phyloP scores from a whole-genome alignment of 2,888 invertebrate species.

The Spialia ferax region DNA sequence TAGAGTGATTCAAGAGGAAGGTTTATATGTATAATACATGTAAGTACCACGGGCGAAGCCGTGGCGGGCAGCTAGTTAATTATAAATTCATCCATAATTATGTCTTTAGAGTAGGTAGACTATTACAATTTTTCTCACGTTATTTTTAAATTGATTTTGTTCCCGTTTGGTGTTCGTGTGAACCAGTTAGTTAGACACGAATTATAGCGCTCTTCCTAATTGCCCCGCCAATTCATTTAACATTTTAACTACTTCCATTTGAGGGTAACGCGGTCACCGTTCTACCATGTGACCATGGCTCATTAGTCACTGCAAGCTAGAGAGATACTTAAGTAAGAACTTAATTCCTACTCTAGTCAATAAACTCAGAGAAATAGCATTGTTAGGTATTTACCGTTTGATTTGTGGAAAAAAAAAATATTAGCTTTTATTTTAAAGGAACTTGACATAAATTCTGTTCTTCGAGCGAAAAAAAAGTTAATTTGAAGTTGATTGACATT shows the following conservation, averaged over 20 bases:
- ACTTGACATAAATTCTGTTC: too few relatives aligned
- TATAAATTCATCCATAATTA: too few relatives aligned
- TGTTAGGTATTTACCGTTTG: neutral
- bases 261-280: slow-evolving; percentile 28
- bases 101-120: too few relatives aligned
- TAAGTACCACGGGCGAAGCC: too few relatives aligned
- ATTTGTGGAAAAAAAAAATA: neutral
- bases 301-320: neutral
- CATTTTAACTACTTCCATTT: slow-evolving; percentile 39
- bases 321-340: neutral
- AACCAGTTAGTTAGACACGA: slow-evolving; percentile 53
- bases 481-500: too few relatives aligned
- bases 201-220: slow-evolving; percentile 66
- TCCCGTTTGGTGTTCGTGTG: slow-evolving; percentile 37
- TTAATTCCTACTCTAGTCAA: neutral
- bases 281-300: slow-evolving; percentile 14
- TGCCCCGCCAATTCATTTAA: slow-evolving; percentile 55
- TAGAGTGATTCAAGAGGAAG: too few relatives aligned
- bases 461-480: too few relatives aligned
- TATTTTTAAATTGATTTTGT: slow-evolving; percentile 1
- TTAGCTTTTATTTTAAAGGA: too few relatives aligned
- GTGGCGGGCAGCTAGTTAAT: too few relatives aligned
- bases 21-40: too few relatives aligned
- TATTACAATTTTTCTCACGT: slow-evolving; percentile 9
- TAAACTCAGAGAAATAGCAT: neutral